phyloP scores from a whole-genome alignment of 2,797 vertebrate species.

The Acipenser transmontanus region DNA sequence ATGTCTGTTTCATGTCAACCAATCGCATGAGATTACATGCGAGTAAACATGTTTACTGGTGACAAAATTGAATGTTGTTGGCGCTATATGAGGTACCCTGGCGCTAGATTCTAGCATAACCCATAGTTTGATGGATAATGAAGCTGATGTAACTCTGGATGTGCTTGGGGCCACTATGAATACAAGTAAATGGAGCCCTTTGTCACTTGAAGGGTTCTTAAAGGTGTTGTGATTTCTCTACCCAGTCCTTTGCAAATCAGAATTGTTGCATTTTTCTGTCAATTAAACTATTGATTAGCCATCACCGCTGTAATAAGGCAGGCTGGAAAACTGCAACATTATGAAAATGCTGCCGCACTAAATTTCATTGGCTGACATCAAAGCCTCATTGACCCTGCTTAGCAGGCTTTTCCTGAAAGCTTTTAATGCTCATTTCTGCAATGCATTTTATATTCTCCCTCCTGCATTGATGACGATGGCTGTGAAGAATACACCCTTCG shows the following conservation, averaged over 20 bases:
- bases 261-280: constrained; percentile 16
- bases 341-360: constrained; percentile 9
- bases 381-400: constrained; percentile 10
- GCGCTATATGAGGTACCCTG: too few relatives aligned
- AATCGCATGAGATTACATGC: too few relatives aligned
- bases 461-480: constrained; percentile 7
- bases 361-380: constrained; percentile 12
- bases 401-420: constrained; percentile 4
- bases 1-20: too few relatives aligned
- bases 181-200: too few relatives aligned
- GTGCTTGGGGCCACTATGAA: too few relatives aligned
- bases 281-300: constrained; percentile 28
- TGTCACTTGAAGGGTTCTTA: too few relatives aligned
- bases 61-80: too few relatives aligned
- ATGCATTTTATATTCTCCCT: constrained; percentile 1
- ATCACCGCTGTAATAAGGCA: constrained; percentile 22
- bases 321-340: constrained; percentile 20
- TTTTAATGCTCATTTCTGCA: constrained; percentile 14
- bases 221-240: neutral
- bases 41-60: too few relatives aligned
- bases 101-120: too few relatives aligned
- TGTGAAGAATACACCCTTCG: constrained; percentile 2
- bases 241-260: constrained; percentile 2
- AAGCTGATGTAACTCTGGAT: too few relatives aligned
- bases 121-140: too few relatives aligned